A percentile compares a stretch with the other conserved stretches of the same genome.
Conservation (phyloP, 2,888 invertebrate genomes). For the Frankliniella intonsa region DNA sequence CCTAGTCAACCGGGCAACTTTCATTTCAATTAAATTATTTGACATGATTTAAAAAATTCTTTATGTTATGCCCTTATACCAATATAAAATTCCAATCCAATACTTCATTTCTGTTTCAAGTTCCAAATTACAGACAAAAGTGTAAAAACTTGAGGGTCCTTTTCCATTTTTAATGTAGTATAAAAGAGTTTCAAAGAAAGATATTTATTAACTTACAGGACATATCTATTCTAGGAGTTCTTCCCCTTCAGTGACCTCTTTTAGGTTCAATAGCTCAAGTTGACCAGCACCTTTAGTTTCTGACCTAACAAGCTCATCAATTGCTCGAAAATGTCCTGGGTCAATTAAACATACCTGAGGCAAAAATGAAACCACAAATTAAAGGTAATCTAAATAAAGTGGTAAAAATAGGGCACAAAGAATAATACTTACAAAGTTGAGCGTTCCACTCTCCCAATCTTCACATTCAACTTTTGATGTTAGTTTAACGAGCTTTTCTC, state of each 20-base stretch:
- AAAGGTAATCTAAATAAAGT: no score
- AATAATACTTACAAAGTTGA: slow-evolving; percentile 68
- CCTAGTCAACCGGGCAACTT: neutral
- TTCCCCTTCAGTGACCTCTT: slow-evolving; percentile 86
- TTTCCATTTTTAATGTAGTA: neutral
- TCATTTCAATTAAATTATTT: neutral
- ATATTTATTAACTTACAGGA: slow-evolving; percentile 37
- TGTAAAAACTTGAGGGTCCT: no score
- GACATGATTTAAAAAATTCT: neutral
- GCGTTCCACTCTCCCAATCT: slow-evolving; percentile 73
- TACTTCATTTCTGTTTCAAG: no score
- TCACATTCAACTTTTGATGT: slow-evolving; percentile 77
- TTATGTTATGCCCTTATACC: neutral
- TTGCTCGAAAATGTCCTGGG: slow-evolving; percentile 71
- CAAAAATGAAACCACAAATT: slow-evolving; percentile 36
- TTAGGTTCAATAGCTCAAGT: slow-evolving; percentile 84
- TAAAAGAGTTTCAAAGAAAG: neutral
- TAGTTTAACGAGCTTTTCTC: slow-evolving; percentile 73
- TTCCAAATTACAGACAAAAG: no score
- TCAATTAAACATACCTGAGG: slow-evolving; percentile 51
- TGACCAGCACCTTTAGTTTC: slow-evolving; percentile 85
- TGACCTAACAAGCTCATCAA: slow-evolving; percentile 79
- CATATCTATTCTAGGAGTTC: slow-evolving; percentile 58
- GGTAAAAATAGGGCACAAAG: neutral
- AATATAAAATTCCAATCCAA: neutral